Evolutionary conservation across 2,797 vertebrate genomes (phyloP), one percentile per base, ranked within the genome.

Genomic region (Gallirallus australis): DNA sequence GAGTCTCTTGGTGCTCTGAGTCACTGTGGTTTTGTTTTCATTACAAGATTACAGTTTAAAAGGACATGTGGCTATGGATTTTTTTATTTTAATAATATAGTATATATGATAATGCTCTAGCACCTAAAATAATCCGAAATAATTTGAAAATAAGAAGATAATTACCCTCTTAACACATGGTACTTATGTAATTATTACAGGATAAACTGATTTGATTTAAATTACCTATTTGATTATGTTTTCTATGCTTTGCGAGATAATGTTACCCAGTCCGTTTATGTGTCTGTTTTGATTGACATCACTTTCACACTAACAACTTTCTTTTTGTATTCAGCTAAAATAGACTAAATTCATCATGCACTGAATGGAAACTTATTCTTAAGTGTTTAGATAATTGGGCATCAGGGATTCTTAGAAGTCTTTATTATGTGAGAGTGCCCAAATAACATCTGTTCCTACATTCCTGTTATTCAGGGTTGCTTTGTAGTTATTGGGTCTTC

Each of bases 331-430:
- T 91, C 86, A 94, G 95, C 95, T 97, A 86, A 96, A 97, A 96
- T 80, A 47, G 91, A 86, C 86, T 92, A 96, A 94, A 94, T 96
- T 97, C 96, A 96, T 96, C 96, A 97, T 89, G 91, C 61, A 10
- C n/a, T 70, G 96, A 96, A 93, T 85, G 73, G 82, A 97, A 97
- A 97, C 82, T 96, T 95, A 52, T 52, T 52, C 50, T 52, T 52
- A 94, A 96, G 86, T 89, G 95, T 97, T 97, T 92, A 95, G 93
- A 96, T 98, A 98, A 98, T 98, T 98, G 97, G 97, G 84, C 98
- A 96, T 97, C 57, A 33, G 98, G 98, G 98, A 98, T 97, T 97
- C 96, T 97, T 95, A 85, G 96, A 97, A 98, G 97, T 97, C 97
- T 98, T 97, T 97, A 97, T 97, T 97, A 96, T 97, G 97, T 97